phyloP scores from a whole-genome alignment of 1,140 invertebrate species.

The Drosophila lacertosa region DNA sequence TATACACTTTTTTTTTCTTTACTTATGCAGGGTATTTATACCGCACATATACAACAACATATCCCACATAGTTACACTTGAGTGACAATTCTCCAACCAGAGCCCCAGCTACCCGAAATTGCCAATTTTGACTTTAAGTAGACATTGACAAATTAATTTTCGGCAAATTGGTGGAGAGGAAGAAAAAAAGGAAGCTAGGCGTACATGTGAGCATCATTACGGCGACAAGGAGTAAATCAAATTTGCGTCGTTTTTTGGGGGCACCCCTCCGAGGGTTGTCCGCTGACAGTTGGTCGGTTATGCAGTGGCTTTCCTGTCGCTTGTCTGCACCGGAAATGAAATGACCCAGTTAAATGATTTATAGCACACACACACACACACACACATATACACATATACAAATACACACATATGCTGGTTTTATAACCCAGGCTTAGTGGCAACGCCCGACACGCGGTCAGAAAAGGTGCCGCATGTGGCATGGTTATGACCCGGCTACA shows the following conservation, averaged over 20 bases:
- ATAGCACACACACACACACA: constrained; percentile 42
- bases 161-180: constrained; percentile 16
- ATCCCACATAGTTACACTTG: neutral
- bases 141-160: constrained; percentile 81
- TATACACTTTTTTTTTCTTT: too few relatives aligned
- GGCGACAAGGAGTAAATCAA: constrained; percentile 73
- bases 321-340: constrained; percentile 77
- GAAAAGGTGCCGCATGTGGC: constrained; percentile 33
- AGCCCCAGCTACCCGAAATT: constrained; percentile 36
- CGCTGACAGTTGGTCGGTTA: constrained; percentile 59
- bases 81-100: neutral
- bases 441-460: constrained; percentile 47
- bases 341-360: constrained; percentile 82
- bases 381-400: constrained; percentile 8
- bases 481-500: constrained; percentile 3
- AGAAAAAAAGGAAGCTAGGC: constrained; percentile 24
- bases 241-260: constrained; percentile 66
- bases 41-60: too few relatives aligned
- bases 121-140: constrained; percentile 74
- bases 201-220: constrained; percentile 64
- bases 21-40: neutral
- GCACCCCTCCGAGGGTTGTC: constrained; percentile 41
- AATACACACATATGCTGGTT: constrained; percentile 33
- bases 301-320: constrained; percentile 65
- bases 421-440: constrained; percentile 55